Conservation (phyloP, 2,888 invertebrate genomes). For the Lathronympha strigana region DNA sequence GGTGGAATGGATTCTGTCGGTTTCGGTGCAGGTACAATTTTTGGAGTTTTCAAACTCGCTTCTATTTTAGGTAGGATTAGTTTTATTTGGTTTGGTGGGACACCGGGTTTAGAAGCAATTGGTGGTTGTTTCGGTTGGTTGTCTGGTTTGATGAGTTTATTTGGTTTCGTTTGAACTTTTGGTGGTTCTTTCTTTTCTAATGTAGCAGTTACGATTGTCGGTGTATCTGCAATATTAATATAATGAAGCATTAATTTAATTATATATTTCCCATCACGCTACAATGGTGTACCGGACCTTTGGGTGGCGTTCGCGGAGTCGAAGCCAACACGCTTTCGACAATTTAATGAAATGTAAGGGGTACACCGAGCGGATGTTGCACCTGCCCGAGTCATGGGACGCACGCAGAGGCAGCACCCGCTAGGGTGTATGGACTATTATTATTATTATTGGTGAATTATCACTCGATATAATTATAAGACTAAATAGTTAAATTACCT, state of each 20-base stretch:
- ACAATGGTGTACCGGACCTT: no score
- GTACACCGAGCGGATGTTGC: no score
- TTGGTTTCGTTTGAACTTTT: neutral
- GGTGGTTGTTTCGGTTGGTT: slow-evolving; percentile 6
- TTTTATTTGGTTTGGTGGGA: slow-evolving; percentile 4
- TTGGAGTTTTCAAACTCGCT: slow-evolving; percentile 11
- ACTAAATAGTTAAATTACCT: slow-evolving; percentile 6
- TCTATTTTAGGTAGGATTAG: slow-evolving; percentile 21
- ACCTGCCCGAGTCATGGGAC: no score
- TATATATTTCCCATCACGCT: no score
- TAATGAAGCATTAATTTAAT: no score
- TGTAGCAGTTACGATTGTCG: neutral
- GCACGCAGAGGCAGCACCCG: no score
- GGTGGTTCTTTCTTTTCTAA: slow-evolving; percentile 21
- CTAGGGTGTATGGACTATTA: no score
- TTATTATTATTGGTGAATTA: neutral
- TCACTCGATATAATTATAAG: no score
- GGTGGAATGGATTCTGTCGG: neutral
- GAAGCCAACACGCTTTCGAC: no score
- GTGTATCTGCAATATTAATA: neutral
- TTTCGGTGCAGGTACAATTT: neutral
- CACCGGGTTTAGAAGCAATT: neutral
- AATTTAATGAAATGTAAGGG: no score
- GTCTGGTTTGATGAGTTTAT: neutral
- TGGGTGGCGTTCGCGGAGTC: no score